A percentile compares a stretch with the other conserved stretches of the same genome.
These are phyloP conservation scores for Callaeas wilsoni DNA, from an alignment of 2,113 vertebrate genomes.

Conservation along the genomic window DNA sequence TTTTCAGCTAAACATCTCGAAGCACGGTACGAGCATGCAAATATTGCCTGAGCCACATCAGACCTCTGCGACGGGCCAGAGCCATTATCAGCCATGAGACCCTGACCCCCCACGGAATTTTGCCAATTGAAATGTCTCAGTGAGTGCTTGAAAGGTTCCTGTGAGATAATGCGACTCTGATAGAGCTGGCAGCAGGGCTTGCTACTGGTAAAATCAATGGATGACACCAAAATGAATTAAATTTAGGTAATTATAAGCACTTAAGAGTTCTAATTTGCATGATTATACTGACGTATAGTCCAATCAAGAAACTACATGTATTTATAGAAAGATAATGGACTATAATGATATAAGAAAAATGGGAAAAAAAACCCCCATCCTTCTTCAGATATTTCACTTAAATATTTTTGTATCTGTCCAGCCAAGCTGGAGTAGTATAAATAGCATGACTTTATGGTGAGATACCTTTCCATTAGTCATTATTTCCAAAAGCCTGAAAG, in stretches of 20 bases:
- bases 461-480: conserved; percentile 9
- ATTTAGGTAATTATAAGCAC: conserved; percentile 13
- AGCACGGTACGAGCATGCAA: background rate
- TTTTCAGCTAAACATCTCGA: background rate
- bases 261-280: conserved; percentile 19
- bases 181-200: background rate
- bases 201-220: background rate
- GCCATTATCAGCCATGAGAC: background rate
- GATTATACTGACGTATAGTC: background rate
- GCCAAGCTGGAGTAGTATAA: background rate
- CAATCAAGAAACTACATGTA: conserved; percentile 3
- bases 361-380: background rate
- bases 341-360: background rate
- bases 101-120: background rate
- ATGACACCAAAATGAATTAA: conserved; percentile 25
- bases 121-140: background rate
- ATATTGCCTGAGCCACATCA: background rate
- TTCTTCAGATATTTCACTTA: background rate
- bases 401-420: background rate
- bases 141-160: background rate
- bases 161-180: background rate
- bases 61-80: background rate
- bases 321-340: conserved; percentile 16
- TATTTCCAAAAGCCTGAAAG: conserved; percentile 30
- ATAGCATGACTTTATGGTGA: background rate